phyloP scores from a whole-genome alignment of 1,140 invertebrate species.

The Paramacrobiotus metropolitanus region DNA sequence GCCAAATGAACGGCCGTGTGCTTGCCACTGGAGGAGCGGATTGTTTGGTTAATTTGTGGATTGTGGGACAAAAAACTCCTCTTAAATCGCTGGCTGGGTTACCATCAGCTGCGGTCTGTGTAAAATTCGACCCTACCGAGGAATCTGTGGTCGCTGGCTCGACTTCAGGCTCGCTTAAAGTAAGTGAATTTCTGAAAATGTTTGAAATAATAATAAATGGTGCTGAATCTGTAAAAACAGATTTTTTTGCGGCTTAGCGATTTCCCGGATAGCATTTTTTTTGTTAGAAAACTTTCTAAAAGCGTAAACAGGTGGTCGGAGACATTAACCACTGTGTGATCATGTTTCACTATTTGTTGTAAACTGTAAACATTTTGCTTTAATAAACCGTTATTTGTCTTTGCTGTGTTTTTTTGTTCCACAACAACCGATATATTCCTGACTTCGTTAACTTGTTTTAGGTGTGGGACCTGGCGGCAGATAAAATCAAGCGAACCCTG shows the following conservation, averaged over 20 bases:
- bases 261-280: no score
- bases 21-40: conserved; percentile 89
- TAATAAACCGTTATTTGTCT: background rate
- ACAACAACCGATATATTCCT: background rate
- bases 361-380: background rate
- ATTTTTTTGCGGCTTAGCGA: no score
- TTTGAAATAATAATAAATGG: no score
- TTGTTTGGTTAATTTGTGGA: conserved; percentile 92
- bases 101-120: conserved; percentile 57
- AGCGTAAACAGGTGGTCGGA: background rate
- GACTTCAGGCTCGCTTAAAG: conserved; percentile 66
- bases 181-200: no score
- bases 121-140: conserved; percentile 75
- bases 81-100: background rate
- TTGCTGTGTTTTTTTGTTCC: background rate
- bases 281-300: background rate
- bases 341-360: background rate
- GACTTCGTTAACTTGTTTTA: background rate
- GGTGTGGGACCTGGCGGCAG: conserved; percentile 85
- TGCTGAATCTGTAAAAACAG: no score
- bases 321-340: background rate
- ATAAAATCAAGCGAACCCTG: conserved; percentile 53
- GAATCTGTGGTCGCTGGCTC: conserved; percentile 85
- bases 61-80: conserved; percentile 37
- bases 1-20: conserved; percentile 31